phyloP scores from a whole-genome alignment of 2,113 vertebrate genomes.

The Motacilla tschutschensis region DNA sequence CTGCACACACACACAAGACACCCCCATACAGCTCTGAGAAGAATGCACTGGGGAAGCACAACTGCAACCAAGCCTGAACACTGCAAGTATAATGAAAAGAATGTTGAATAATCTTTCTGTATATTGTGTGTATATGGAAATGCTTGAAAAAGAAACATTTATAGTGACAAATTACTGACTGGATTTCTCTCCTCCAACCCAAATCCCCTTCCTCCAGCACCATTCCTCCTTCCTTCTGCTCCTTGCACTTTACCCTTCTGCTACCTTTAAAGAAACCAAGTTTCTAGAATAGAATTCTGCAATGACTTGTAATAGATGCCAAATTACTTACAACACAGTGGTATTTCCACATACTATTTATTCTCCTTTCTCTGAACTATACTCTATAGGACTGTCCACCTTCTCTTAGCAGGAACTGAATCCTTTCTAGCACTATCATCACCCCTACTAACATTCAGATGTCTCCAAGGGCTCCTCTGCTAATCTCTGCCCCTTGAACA shows the following conservation, averaged over 20 bases:
- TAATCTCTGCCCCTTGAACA: neutral
- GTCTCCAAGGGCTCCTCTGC: neutral
- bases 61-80: accelerated
- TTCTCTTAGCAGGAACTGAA: neutral
- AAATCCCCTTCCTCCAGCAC: neutral
- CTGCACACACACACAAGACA: neutral
- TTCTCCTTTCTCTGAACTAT: neutral
- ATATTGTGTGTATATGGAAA: neutral
- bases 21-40: neutral
- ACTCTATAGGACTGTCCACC: neutral
- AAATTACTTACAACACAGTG: neutral
- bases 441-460: neutral
- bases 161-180: neutral
- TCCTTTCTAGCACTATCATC: neutral
- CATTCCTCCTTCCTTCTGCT: neutral
- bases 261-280: neutral
- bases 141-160: neutral
- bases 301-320: neutral
- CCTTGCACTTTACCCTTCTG: neutral
- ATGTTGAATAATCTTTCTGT: neutral
- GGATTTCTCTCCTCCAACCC: neutral
- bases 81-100: neutral
- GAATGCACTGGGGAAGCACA: neutral
- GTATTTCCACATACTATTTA: neutral
- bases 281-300: neutral